Evolutionary conservation across 2,888 invertebrate genomes (phyloP).

Genomic region (Spisula subtruncata): DNA sequence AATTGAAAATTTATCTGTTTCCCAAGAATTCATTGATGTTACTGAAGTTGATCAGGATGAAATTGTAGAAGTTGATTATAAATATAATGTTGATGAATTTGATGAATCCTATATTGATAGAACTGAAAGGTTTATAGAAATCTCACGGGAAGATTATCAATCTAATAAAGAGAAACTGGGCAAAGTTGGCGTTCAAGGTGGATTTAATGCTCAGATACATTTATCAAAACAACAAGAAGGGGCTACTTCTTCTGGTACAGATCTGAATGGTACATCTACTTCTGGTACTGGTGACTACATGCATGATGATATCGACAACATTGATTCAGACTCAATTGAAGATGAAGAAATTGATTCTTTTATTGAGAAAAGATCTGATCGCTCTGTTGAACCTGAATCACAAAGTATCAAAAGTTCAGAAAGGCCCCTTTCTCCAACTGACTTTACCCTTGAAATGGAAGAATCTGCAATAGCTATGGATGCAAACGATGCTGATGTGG

Average conservation of each 20-base stretch:
- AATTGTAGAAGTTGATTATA: conserved; percentile 52
- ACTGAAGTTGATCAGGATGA: conserved; percentile 58
- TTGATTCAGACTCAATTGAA: conserved; percentile 64
- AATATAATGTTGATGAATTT: conserved; percentile 58
- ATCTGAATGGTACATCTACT: not conserved
- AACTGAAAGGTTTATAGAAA: conserved; percentile 72
- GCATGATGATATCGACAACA: conserved; percentile 56
- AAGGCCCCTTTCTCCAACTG: conserved; percentile 84
- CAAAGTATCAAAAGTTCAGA: conserved; percentile 71
- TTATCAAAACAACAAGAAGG: not conserved
- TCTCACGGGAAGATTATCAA: conserved; percentile 44
- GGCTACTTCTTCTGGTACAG: not conserved
- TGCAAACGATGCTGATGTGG: conserved; percentile 41
- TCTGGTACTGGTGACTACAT: not conserved
- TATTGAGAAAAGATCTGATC: conserved; percentile 41
- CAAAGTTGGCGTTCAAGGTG: conserved; percentile 5
- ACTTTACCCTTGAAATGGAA: conserved; percentile 82
- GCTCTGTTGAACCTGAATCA: conserved; percentile 55
- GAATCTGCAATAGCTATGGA: conserved; percentile 67
- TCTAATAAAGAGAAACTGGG: conserved; percentile 16
- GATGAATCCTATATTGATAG: conserved; percentile 71
- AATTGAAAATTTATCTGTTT: not conserved
- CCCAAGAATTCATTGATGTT: conserved; percentile 44
- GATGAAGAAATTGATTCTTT: conserved; percentile 62
- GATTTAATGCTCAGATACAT: not conserved